These are phyloP conservation scores for Trematocara marginatum DNA, from an alignment of 2,113 vertebrate species.

Conservation along the genomic window DNA sequence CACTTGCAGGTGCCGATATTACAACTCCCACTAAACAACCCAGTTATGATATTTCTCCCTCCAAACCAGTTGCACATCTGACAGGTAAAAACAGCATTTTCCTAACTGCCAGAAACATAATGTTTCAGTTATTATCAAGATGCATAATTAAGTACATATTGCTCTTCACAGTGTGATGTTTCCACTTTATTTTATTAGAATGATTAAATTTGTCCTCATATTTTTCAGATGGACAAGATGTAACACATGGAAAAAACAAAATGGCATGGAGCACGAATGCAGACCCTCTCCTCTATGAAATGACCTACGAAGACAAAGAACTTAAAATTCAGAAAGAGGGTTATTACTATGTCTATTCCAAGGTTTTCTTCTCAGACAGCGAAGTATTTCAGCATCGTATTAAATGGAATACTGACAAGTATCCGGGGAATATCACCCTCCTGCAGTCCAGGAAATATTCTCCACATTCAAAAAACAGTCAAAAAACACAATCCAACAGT, in stretches of 20 bases:
- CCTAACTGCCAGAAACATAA: neutral
- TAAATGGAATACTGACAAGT: constrained; percentile 28
- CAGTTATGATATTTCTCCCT: neutral
- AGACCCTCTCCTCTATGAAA: constrained; percentile 54
- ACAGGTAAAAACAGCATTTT: constrained; percentile 47
- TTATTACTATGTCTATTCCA: constrained; percentile 81
- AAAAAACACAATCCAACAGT: constrained; percentile 60
- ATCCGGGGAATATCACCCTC: constrained; percentile 46
- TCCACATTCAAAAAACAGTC: rapidly evolving
- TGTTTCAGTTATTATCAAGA: neutral
- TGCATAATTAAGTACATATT: neutral
- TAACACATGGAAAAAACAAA: neutral
- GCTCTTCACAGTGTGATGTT: neutral
- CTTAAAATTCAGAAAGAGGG: constrained; percentile 68
- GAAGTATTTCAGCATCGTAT: constrained; percentile 58
- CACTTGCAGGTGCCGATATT: neutral
- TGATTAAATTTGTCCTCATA: neutral
- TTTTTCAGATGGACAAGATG: constrained; percentile 29
- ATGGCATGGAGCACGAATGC: constrained; percentile 69
- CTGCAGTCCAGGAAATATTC: constrained; percentile 48
- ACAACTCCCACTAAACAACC: rapidly evolving
- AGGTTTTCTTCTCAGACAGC: constrained; percentile 57
- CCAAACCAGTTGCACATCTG: constrained; percentile 70
- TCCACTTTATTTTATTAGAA: neutral
- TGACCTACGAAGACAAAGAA: constrained; percentile 59